Evolutionary conservation across 2,113 vertebrate genomes (phyloP).

Genomic region (Rana temporaria): DNA sequence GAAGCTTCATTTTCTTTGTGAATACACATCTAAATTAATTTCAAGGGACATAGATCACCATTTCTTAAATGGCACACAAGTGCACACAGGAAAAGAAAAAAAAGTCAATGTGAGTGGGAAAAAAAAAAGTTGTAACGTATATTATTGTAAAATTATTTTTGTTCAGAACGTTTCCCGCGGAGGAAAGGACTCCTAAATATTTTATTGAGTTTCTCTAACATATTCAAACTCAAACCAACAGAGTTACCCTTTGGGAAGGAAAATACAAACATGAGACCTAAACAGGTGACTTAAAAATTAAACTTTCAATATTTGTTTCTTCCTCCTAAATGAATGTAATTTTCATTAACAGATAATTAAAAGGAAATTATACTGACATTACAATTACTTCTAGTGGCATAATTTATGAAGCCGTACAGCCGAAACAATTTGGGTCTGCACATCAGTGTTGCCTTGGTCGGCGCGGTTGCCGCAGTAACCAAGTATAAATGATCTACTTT

Average conservation of each 20-base stretch:
- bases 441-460: constrained; percentile 69
- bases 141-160: not conserved
- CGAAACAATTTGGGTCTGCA: constrained; percentile 72
- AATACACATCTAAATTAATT: constrained; percentile 76
- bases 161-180: not conserved
- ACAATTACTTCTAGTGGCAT: constrained; percentile 76
- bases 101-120: constrained; percentile 72
- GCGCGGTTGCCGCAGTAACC: constrained; percentile 74
- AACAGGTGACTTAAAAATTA: constrained; percentile 73
- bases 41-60: constrained; percentile 75
- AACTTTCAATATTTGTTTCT: constrained; percentile 67
- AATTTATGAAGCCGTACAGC: constrained; percentile 73
- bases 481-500: constrained; percentile 73
- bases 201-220: constrained; percentile 36
- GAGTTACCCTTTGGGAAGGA: constrained; percentile 5
- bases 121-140: constrained; percentile 58
- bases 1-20: constrained; percentile 60
- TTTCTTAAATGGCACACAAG: constrained; percentile 76
- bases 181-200: too few relatives aligned
- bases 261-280: constrained; percentile 63
- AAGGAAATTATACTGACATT: constrained; percentile 81
- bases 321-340: constrained; percentile 74
- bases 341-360: constrained; percentile 82
- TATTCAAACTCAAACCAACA: constrained; percentile 59
- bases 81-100: constrained; percentile 68